Evolutionary conservation across 2,797 vertebrate species (phyloP).

Genomic region (Champsocephalus gunnari): DNA sequence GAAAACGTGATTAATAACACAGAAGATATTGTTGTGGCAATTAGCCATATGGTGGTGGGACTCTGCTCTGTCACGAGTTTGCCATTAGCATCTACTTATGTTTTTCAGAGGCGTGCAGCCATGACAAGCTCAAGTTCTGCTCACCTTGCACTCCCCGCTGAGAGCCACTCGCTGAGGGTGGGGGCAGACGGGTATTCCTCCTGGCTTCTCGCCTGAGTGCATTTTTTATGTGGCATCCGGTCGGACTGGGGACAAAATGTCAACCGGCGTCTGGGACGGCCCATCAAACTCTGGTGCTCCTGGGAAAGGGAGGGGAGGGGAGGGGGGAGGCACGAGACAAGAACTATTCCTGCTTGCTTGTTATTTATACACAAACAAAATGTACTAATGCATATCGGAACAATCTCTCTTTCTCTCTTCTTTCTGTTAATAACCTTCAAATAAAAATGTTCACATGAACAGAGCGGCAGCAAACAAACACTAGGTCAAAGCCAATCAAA

Average conservation of each 20-base stretch:
- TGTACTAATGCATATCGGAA: conserved; percentile 26
- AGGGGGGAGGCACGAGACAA: conserved; percentile 50
- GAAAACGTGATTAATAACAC: conserved; percentile 99
- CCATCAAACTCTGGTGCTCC: conserved; percentile 86
- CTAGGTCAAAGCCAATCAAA: conserved; percentile 70
- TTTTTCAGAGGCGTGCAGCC: conserved; percentile 99
- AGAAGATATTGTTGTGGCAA: conserved; percentile 99
- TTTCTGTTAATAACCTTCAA: not conserved
- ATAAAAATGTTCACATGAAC: not conserved
- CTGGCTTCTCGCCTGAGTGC: conserved; percentile 87
- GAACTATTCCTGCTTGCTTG: conserved; percentile 74
- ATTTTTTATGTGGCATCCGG: conserved; percentile 94
- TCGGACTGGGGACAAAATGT: conserved; percentile 94
- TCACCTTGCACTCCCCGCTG: conserved; percentile 97
- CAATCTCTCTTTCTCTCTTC: not conserved
- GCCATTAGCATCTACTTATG: conserved; percentile 99
- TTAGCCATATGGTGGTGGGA: conserved; percentile 99
- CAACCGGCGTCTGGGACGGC: conserved; percentile 88
- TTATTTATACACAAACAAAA: conserved; percentile 58
- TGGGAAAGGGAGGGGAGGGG: conserved; percentile 61
- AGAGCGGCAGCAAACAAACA: conserved; percentile 40
- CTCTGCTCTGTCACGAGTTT: conserved; percentile 99
- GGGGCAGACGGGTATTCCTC: conserved; percentile 87
- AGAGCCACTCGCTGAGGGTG: conserved; percentile 86
- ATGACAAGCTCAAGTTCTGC: conserved; percentile 97